phyloP scores from a whole-genome alignment of 2,888 invertebrate species.

The Galerucella pusilla region DNA sequence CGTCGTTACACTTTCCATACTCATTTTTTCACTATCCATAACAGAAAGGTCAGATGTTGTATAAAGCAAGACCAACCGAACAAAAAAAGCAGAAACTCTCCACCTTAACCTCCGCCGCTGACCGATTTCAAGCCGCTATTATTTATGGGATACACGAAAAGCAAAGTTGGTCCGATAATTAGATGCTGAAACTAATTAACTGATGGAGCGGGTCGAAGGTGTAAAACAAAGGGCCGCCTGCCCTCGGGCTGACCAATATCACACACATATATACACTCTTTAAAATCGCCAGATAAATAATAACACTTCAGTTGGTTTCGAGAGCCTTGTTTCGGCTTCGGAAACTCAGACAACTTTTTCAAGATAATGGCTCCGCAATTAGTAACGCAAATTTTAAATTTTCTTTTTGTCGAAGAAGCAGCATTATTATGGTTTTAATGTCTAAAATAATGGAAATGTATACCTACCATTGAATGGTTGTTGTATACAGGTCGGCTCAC shows the following conservation, averaged over 20 bases:
- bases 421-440: background rate
- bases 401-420: background rate
- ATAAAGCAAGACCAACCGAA: too few species aligned
- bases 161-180: constrained; percentile 65
- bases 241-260: constrained; percentile 52
- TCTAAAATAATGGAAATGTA: too few species aligned
- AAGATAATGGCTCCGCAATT: background rate
- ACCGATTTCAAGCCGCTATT: constrained; percentile 51
- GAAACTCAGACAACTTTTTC: background rate
- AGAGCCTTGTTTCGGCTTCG: background rate
- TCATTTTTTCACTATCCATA: too few species aligned
- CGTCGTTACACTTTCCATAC: too few species aligned
- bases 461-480: too few species aligned
- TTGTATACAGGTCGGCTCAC: too few species aligned
- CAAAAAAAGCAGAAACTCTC: too few species aligned
- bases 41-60: too few species aligned
- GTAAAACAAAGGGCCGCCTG: constrained; percentile 67
- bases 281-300: constrained; percentile 29
- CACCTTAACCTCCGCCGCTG: constrained; percentile 45
- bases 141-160: constrained; percentile 66
- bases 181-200: constrained; percentile 69
- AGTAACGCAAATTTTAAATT: background rate
- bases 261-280: constrained; percentile 22
- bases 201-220: constrained; percentile 65
- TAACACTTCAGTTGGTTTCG: constrained; percentile 5